Conservation (phyloP, 1,140 invertebrate genomes). For the Tenebrio molitor region DNA sequence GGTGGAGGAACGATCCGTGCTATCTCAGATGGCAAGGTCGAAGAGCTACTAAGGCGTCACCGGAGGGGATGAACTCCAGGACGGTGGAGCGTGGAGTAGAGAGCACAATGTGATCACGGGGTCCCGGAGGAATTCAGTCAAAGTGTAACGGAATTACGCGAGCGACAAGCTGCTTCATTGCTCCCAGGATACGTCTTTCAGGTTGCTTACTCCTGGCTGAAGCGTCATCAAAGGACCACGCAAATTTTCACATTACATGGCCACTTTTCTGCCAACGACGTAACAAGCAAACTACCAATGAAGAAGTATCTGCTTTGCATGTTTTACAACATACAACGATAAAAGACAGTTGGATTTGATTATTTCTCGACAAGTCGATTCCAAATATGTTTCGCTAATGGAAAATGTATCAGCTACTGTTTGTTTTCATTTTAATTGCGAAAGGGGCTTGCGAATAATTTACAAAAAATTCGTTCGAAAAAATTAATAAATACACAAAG, state of each 20-base stretch:
- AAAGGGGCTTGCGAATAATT: too few relatives aligned
- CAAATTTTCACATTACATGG: conserved; percentile 4
- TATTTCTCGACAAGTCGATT: too few relatives aligned
- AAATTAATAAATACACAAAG: background rate
- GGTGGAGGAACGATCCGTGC: conserved; percentile 24
- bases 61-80: conserved; percentile 15
- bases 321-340: too few relatives aligned
- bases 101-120: conserved; percentile 47
- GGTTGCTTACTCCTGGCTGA: conserved; percentile 29
- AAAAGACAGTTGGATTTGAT: too few relatives aligned
- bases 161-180: conserved; percentile 49
- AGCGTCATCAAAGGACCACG: conserved; percentile 15
- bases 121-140: conserved; percentile 24
- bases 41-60: conserved; percentile 23
- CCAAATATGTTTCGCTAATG: too few relatives aligned
- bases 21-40: conserved; percentile 24
- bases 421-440: too few relatives aligned
- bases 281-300: background rate
- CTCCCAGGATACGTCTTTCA: conserved; percentile 40
- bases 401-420: too few relatives aligned
- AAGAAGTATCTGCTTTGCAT: too few relatives aligned
- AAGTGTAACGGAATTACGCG: conserved; percentile 47
- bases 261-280: background rate
- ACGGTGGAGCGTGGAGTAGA: conserved; percentile 40
- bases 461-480: too few relatives aligned